Conservation (phyloP, 2,888 invertebrate species). For the Aphidius colemani region DNA sequence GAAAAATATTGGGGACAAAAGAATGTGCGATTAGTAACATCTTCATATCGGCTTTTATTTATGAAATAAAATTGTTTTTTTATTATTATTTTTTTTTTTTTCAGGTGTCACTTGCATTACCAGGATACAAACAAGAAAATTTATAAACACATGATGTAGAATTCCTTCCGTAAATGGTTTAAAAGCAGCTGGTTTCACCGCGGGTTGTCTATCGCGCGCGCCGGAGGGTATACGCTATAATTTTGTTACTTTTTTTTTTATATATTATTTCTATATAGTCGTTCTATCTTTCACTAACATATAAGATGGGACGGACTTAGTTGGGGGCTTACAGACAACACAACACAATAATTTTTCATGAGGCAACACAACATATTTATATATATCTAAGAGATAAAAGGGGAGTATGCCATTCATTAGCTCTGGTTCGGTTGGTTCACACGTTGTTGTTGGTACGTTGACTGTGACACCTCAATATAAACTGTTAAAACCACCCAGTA, state of each 20-base stretch:
- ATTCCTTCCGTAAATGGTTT: conserved; percentile 22
- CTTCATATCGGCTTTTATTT: conserved; percentile 19
- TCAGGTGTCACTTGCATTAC: conserved; percentile 30
- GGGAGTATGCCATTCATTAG: conserved; percentile 58
- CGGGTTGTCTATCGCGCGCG: conserved; percentile 39
- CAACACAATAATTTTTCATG: conserved; percentile 58
- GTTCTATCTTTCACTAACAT: conserved; percentile 19
- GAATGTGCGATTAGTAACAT: conserved; percentile 21
- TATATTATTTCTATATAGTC: conserved; percentile 7
- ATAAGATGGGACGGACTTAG: conserved; percentile 22
- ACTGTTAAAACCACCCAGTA: conserved; percentile 11
- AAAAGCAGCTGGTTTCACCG: conserved; percentile 37
- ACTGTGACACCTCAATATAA: conserved; percentile 56
- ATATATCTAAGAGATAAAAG: conserved; percentile 44
- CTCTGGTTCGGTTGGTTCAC: conserved; percentile 58
- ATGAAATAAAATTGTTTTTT: no score
- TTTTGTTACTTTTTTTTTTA: no score
- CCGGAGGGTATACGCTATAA: conserved; percentile 32
- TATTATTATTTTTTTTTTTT: no score
- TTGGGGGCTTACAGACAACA: conserved; percentile 23
- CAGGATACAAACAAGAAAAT: conserved; percentile 19
- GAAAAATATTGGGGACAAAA: not conserved
- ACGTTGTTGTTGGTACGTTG: conserved; percentile 53
- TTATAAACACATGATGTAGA: conserved; percentile 19
- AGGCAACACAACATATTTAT: conserved; percentile 30